Base-by-base conservation (phyloP, 1,140 invertebrate genomes). In the Phthorimaea operculella region DNA sequence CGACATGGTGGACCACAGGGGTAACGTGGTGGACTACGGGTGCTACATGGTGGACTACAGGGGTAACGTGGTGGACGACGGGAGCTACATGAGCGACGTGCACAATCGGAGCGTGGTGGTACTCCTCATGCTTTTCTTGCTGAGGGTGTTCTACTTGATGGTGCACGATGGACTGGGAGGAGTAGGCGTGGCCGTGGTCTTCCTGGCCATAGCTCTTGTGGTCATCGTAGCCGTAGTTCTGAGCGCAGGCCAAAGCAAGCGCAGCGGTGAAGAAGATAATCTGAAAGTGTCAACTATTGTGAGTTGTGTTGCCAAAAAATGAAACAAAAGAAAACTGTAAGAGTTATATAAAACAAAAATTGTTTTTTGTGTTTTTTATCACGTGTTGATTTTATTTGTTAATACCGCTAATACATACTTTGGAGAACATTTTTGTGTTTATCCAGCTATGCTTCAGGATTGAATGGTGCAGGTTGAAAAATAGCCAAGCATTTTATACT, bases 21-120 rank as follows among this genome's bases (percentile, higher is more conserved):
- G 36, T 10, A 39, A n/a, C 55, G 10, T 54, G 44, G 15, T 67
- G 55, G 21, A 28, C 21, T 28, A 64, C 64, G 11, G 58, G 53
- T 45, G 57, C 60, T 2, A n/a, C 36, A 17, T 54, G 52, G 42
- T 54, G 52, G n/a, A 47, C 44, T 54, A 60, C 62, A 58, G 61
- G 58, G 59, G 57, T 45, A 57, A 12, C 47, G n/a, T 45, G 57
- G 10, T 63, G 60, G 28, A 52, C 44, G 10, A 60, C 17, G 34
- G 66, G 58, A 34, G 16, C 53, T 14, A 47, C 44, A 47, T 11
- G 44, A 16, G 44, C 49, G 49, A 21, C 16, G 49, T 51, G 28
- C 10, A 15, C 49, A n/a, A 51, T 33, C 5, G 49, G 49, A 5
- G 49, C 49, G 17, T 28, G 49, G 44, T 47, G 44, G 21, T 28